Percentiles rank a stretch among this genome's conserved stretches.
Conservation (phyloP, 2,113 vertebrate species). For the Gulo gulo region DNA sequence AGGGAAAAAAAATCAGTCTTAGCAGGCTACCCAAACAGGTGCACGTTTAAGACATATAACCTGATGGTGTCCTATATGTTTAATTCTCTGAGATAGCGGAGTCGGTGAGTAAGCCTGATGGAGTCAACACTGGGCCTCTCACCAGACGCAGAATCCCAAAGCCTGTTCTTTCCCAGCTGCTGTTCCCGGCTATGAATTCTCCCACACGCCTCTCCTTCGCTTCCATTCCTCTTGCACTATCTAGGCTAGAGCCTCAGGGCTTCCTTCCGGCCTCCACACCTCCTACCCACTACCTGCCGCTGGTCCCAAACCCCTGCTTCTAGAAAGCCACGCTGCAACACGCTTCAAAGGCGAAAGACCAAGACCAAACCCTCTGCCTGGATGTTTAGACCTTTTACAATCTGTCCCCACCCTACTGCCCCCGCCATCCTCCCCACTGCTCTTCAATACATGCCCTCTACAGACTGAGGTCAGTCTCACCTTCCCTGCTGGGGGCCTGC, state of each 20-base stretch:
- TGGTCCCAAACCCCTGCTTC: background rate
- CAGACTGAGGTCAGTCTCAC: background rate
- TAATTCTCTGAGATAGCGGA: background rate
- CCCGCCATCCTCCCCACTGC: rapidly evolving
- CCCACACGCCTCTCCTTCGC: background rate
- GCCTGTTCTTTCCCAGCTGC: background rate
- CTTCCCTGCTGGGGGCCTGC: background rate
- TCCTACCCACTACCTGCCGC: background rate
- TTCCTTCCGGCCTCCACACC: background rate
- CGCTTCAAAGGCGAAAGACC: background rate
- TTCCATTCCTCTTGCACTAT: background rate
- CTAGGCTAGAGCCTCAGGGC: background rate
- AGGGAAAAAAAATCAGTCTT: background rate
- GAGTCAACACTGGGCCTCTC: background rate
- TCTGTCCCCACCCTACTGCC: background rate
- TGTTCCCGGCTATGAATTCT: background rate
- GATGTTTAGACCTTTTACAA: background rate
- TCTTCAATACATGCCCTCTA: rapidly evolving
- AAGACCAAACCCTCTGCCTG: background rate
- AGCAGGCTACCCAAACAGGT: background rate
- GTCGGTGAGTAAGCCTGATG: no score
- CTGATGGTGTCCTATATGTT: background rate
- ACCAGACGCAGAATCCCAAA: background rate
- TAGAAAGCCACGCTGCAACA: background rate
- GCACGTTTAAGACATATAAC: background rate